These are phyloP conservation scores for Helicoverpa zea DNA, from an alignment of 1,140 invertebrate species.

Conservation along the genomic window DNA sequence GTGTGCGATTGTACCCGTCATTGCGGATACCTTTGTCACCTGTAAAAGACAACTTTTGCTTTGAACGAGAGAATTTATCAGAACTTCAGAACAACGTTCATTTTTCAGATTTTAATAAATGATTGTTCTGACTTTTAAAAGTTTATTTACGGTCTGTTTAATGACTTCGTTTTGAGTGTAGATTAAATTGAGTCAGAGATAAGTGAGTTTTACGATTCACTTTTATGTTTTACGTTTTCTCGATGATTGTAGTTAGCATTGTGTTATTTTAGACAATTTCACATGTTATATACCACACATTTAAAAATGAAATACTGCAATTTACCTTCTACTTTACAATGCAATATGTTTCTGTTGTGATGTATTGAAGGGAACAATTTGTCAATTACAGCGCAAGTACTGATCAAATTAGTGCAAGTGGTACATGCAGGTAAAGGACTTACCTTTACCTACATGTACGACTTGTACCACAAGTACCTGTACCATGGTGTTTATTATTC, in stretches of 20 bases:
- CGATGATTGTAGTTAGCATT: too few species aligned
- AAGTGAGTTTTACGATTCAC: too few species aligned
- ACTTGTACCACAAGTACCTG: neutral
- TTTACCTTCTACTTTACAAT: too few species aligned
- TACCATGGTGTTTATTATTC: neutral
- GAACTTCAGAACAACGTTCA: conserved; percentile 17
- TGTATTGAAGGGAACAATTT: too few species aligned
- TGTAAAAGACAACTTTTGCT: conserved; percentile 17
- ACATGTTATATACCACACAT: too few species aligned
- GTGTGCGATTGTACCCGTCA: neutral
- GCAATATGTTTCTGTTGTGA: too few species aligned
- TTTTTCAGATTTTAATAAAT: conserved; percentile 16
- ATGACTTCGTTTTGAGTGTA: neutral
- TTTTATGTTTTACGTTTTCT: too few species aligned
- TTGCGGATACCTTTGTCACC: conserved; percentile 37
- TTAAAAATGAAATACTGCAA: too few species aligned
- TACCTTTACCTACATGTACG: neutral
- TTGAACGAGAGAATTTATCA: conserved; percentile 21
- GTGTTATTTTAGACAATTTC: too few species aligned
- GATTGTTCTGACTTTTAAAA: neutral
- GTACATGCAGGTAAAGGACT: neutral
- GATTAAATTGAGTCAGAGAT: neutral
- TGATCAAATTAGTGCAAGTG: too few species aligned
- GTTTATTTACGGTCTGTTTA: neutral
- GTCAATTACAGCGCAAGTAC: too few species aligned